These are phyloP conservation scores for Orientallactaga bullata DNA, from an alignment of 2,113 vertebrate genomes.

Conservation along the genomic window DNA sequence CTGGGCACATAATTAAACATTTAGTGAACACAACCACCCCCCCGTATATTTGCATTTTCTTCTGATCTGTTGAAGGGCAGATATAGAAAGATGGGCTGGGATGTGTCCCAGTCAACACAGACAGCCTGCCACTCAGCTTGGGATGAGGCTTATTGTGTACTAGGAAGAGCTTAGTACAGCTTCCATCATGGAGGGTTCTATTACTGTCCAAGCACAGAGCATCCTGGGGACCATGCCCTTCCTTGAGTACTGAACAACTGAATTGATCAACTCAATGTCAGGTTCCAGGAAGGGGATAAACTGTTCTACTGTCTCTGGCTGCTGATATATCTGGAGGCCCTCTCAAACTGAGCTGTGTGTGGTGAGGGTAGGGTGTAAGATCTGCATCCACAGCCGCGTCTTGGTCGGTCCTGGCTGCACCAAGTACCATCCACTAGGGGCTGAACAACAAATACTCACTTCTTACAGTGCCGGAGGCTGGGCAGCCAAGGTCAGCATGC, in stretches of 20 bases:
- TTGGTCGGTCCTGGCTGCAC: background rate
- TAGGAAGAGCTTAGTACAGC: background rate
- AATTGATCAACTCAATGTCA: background rate
- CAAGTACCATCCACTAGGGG: background rate
- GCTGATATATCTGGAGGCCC: background rate
- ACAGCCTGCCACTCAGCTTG: background rate
- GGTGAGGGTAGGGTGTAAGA: background rate
- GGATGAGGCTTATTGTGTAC: background rate
- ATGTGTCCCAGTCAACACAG: background rate
- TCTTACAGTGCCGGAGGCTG: background rate
- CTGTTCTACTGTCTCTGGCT: background rate
- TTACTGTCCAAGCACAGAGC: background rate
- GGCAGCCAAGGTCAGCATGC: background rate
- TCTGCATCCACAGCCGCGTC: background rate
- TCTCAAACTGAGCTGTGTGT: background rate
- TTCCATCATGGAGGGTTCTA: background rate
- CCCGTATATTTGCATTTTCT: background rate
- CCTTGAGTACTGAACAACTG: background rate
- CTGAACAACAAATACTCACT: background rate
- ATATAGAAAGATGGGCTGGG: background rate
- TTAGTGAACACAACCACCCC: background rate
- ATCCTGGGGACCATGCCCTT: background rate
- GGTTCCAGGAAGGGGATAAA: background rate
- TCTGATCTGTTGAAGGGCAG: background rate
- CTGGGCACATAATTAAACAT: background rate